These are phyloP conservation scores for Danio aesculapii DNA, from an alignment of 2,797 vertebrate genomes.

Conservation along the genomic window DNA sequence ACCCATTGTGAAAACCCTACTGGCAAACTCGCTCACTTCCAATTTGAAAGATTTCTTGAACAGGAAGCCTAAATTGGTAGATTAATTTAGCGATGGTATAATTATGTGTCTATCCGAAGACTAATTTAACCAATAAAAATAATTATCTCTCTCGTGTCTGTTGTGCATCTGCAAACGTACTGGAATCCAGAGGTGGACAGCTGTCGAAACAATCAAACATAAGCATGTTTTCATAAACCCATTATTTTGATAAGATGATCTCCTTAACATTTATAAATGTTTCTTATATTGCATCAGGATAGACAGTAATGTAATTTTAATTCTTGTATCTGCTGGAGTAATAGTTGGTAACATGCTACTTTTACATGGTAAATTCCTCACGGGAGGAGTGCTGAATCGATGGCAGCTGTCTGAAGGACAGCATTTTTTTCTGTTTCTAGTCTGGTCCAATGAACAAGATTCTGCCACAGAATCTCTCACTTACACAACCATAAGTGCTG, in stretches of 20 bases:
- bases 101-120: neutral
- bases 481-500: constrained; percentile 73
- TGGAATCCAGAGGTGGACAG: constrained; percentile 65
- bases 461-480: constrained; percentile 64
- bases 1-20: constrained; percentile 62
- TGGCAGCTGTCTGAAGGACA: constrained; percentile 48
- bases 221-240: constrained; percentile 45
- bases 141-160: constrained; percentile 70
- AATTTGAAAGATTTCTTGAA: constrained; percentile 59
- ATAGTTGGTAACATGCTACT: constrained; percentile 56
- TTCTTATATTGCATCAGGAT: constrained; percentile 12
- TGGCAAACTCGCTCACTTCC: constrained; percentile 63
- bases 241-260: constrained; percentile 27
- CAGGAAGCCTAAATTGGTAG: constrained; percentile 63
- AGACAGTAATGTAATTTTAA: constrained; percentile 55
- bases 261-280: constrained; percentile 53
- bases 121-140: constrained; percentile 51
- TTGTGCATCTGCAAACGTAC: constrained; percentile 49
- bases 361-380: constrained; percentile 62
- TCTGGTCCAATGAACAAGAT: constrained; percentile 63
- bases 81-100: constrained; percentile 58
- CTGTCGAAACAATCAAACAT: constrained; percentile 65
- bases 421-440: constrained; percentile 38
- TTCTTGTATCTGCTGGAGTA: constrained; percentile 54
- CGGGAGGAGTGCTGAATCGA: constrained; percentile 45